These are phyloP conservation scores for Sesia apiformis DNA, from an alignment of 2,888 invertebrate genomes.

Conservation along the genomic window DNA sequence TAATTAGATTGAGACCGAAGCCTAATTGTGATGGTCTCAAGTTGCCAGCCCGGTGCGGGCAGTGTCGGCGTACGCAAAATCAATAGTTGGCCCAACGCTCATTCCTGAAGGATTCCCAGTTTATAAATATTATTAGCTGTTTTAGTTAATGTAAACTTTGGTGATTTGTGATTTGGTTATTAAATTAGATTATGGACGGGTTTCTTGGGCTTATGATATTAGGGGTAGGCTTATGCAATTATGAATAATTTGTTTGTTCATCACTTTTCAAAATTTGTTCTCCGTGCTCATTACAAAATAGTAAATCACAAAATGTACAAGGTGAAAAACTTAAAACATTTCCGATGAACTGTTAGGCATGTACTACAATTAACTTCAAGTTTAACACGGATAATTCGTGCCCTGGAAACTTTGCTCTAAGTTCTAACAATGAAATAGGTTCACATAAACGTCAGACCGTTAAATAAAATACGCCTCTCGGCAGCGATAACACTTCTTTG, in stretches of 20 bases:
- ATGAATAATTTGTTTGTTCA: no score
- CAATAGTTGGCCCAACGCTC: constrained; percentile 52
- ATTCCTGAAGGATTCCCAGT: constrained; percentile 29
- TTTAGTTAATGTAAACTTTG: not conserved
- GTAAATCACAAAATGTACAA: no score
- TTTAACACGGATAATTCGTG: not conserved
- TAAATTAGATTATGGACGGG: not conserved
- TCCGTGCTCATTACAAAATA: no score
- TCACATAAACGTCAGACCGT: constrained; percentile 43
- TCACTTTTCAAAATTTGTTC: no score
- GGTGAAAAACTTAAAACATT: no score
- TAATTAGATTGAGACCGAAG: constrained; percentile 65
- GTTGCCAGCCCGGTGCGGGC: constrained; percentile 48
- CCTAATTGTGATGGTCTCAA: constrained; percentile 69
- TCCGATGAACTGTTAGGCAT: no score
- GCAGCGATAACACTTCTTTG: constrained; percentile 57
- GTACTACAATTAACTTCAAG: not conserved
- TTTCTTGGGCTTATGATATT: no score
- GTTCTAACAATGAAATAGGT: constrained; percentile 8
- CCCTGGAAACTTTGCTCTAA: not conserved
- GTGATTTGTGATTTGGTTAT: not conserved
- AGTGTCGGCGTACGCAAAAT: constrained; percentile 34
- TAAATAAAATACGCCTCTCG: constrained; percentile 40
- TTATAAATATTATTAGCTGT: constrained; percentile 27
- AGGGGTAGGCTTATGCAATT: no score